Conservation (phyloP, 2,888 invertebrate species). For the Synergus umbraculus region DNA sequence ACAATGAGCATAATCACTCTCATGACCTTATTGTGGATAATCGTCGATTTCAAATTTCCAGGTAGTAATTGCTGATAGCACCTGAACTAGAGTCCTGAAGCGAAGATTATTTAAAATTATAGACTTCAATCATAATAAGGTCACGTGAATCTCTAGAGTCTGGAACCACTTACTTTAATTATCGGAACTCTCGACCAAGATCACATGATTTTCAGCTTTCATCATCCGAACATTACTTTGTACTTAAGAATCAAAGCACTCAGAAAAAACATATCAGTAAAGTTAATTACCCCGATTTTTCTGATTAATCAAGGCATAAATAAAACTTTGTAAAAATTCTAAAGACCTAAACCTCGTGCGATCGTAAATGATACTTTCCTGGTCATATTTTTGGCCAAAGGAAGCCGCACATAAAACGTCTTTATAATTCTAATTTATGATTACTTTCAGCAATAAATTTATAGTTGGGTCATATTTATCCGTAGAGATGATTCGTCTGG, state of each 20-base stretch:
- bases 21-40: conserved; percentile 24
- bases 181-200: neutral
- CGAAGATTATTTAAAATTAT: conserved; percentile 13
- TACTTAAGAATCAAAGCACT: neutral
- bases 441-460: neutral
- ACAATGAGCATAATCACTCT: conserved; percentile 9
- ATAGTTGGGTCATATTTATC: no score
- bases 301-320: no score
- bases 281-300: no score
- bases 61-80: conserved; percentile 13
- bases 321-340: neutral
- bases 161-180: neutral
- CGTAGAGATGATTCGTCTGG: neutral
- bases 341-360: neutral
- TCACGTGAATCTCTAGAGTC: neutral
- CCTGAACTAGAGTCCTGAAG: neutral
- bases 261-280: neutral
- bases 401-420: no score
- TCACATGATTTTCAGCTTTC: neutral
- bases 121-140: conserved; percentile 19
- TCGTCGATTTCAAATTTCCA: neutral
- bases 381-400: no score
- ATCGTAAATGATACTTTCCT: neutral
- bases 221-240: neutral
- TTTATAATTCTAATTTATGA: neutral